Base-by-base conservation (phyloP, 2,113 vertebrate genomes). In the Nothobranchius kuhntae region DNA sequence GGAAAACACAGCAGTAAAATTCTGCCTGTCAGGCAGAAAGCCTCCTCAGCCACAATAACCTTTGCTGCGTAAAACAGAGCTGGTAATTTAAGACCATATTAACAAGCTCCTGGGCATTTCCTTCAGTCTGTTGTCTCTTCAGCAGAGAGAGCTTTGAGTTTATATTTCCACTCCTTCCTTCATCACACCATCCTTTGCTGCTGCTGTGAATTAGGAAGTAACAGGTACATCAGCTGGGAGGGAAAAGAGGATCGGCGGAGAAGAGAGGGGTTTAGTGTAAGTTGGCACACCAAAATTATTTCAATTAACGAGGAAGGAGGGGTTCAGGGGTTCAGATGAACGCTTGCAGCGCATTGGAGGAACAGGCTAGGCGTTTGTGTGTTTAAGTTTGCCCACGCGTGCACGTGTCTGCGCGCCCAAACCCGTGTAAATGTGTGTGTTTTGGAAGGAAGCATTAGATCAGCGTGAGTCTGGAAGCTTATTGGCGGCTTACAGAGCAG, bases 401-500 rank as follows among this genome's bases (percentile, higher is more conserved):
- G 58, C 15, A 68, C 38, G n/a, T 15, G 44, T 70, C 51, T 54
- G 60, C 24, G 12, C 35, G 13, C 46, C 50, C 63, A 35, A 57
- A 50, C 64, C 60, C 76, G 71, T 72, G 52, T 51, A 36, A 38
- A 63, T 59, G 65, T 82, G 75, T 61, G 69, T 86, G 77, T 82
- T 86, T 85, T 85, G 9, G 14, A 15, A 66, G 86, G 71, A 61
- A 65, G 72, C 80, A 66, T 85, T 84, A 83, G 75, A 88, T 88
- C 78, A 67, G 85, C 86, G 77, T 53, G 82, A 76, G 87, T 77
- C 78, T 75, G 45, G 73, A 87, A 84, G 87, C 87, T 86, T 89
- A 87, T 73, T 89, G 87, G 78, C 83, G 85, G 89, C 85, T 91
- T 88, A 87, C 72, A 85, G 71, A 75, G 74, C 87, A 81, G 81